Conservation (phyloP, 2,113 vertebrate genomes). For the Oncorhynchus clarkii region DNA sequence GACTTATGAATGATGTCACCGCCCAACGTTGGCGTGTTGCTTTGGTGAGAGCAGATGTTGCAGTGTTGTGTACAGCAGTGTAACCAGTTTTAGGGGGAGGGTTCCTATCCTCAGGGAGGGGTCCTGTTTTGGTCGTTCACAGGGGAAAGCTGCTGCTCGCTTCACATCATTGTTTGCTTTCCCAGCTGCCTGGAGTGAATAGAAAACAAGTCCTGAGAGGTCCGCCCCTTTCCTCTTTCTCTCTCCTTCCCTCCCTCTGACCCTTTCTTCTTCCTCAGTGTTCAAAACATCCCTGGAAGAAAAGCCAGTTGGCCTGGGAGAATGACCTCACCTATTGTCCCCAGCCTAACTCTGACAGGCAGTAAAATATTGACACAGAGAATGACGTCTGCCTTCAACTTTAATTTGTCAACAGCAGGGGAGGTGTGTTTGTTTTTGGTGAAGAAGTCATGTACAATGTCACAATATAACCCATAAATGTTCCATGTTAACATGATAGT, state of each 20-base stretch:
- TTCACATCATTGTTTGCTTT: conserved; percentile 46
- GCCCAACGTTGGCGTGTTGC: conserved; percentile 3
- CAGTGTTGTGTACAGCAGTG: background rate
- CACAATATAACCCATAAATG: conserved; percentile 11
- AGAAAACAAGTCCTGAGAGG: conserved; percentile 20
- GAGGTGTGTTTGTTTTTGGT: conserved; percentile 12
- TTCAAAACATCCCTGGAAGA: conserved; percentile 74
- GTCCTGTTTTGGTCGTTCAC: conserved; percentile 43
- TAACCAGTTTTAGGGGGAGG: conserved; percentile 22
- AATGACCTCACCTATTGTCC: conserved; percentile 77
- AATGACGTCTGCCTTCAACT: conserved; percentile 34
- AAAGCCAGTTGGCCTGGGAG: conserved; percentile 60
- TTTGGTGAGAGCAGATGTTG: background rate
- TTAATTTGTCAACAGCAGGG: conserved; percentile 30
- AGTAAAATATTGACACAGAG: conserved; percentile 32
- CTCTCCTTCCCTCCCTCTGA: conserved; percentile 52
- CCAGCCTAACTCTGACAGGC: conserved; percentile 2
- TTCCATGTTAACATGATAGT: background rate
- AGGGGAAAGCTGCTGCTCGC: conserved; percentile 30
- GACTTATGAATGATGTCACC: conserved; percentile 28
- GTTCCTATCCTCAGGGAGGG: conserved; percentile 30
- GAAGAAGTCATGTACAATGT: conserved; percentile 9
- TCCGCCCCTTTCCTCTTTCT: no score
- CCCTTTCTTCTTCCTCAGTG: conserved; percentile 70
- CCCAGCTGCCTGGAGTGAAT: conserved; percentile 54